A percentile compares a stretch with the other conserved stretches of the same genome.
Evolutionary conservation across 2,797 vertebrate genomes (phyloP).

Genomic region (Hybognathus amarus): DNA sequence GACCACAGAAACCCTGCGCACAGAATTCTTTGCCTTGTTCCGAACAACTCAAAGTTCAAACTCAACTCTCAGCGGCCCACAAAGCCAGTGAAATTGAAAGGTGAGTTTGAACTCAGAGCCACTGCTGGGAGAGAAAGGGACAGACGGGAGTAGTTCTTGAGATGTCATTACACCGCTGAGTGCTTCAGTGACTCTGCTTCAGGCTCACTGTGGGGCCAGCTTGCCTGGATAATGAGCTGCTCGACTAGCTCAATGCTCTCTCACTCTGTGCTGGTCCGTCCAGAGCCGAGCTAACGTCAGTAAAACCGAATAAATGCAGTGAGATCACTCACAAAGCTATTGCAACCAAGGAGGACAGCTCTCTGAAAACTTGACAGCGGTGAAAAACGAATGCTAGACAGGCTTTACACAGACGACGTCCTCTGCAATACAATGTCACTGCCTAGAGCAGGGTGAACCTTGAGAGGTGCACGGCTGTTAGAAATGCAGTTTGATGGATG

Average conservation of each 20-base stretch:
- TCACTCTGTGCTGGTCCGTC: constrained; percentile 7
- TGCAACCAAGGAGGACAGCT: constrained; percentile 26
- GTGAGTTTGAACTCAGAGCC: constrained; percentile 35
- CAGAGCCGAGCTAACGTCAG: constrained; percentile 15
- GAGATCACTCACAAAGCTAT: constrained; percentile 33
- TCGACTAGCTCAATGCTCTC: constrained; percentile 32
- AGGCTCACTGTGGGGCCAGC: constrained; percentile 38
- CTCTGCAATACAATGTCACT: constrained; percentile 15
- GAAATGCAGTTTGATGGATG: constrained; percentile 25
- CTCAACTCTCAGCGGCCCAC: constrained; percentile 12
- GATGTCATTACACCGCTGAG: constrained; percentile 54
- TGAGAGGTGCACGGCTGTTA: constrained; percentile 13
- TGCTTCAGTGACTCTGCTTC: constrained; percentile 32
- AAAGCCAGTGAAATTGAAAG: constrained; percentile 9
- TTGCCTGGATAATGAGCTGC: constrained; percentile 48
- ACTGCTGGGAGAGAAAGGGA: constrained; percentile 32
- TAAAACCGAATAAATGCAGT: constrained; percentile 39
- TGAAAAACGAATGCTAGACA: constrained; percentile 20
- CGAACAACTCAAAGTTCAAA: constrained; percentile 9
- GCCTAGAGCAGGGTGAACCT: constrained; percentile 2
- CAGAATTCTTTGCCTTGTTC: neutral
- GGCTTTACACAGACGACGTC: constrained; percentile 12
- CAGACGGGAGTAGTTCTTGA: constrained; percentile 25
- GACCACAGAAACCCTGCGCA: neutral
- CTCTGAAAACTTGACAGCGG: constrained; percentile 25